phyloP scores from a whole-genome alignment of 2,888 invertebrate genomes.

The Lypha dubia region DNA sequence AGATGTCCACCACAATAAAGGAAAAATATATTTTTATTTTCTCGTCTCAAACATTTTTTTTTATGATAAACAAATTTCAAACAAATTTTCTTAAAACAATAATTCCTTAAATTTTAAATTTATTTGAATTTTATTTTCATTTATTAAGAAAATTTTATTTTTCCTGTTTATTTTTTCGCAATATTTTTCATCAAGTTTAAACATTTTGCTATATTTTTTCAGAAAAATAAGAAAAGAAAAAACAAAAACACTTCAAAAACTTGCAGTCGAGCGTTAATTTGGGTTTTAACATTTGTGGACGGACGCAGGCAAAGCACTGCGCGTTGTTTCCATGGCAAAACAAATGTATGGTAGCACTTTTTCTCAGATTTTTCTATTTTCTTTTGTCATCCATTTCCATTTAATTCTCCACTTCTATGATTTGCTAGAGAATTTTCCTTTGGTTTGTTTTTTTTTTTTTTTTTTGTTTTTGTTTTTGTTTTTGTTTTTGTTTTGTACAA shows the following conservation, averaged over 20 bases:
- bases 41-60: conserved; percentile 9
- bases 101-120: conserved; percentile 2
- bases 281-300: conserved; percentile 62
- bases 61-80: background rate
- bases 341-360: conserved; percentile 60
- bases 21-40: conserved; percentile 43
- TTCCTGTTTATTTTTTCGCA: background rate
- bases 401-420: conserved; percentile 36
- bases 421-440: conserved; percentile 35
- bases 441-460: too few relatives aligned
- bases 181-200: background rate
- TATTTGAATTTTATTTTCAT: conserved; percentile 6
- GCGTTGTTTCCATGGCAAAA: conserved; percentile 57
- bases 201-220: conserved; percentile 36
- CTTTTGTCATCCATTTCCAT: background rate
- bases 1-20: conserved; percentile 9
- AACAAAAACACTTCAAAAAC: background rate
- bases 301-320: conserved; percentile 72
- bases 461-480: background rate
- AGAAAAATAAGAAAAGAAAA: background rate
- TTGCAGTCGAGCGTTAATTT: conserved; percentile 53
- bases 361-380: background rate
- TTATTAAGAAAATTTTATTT: background rate
- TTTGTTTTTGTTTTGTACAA: background rate
- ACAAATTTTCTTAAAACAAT: background rate